A percentile compares a stretch with the other conserved stretches of the same genome.
These are phyloP conservation scores for Lydus trimaculatus DNA, from an alignment of 2,888 invertebrate genomes.

Conservation along the genomic window DNA sequence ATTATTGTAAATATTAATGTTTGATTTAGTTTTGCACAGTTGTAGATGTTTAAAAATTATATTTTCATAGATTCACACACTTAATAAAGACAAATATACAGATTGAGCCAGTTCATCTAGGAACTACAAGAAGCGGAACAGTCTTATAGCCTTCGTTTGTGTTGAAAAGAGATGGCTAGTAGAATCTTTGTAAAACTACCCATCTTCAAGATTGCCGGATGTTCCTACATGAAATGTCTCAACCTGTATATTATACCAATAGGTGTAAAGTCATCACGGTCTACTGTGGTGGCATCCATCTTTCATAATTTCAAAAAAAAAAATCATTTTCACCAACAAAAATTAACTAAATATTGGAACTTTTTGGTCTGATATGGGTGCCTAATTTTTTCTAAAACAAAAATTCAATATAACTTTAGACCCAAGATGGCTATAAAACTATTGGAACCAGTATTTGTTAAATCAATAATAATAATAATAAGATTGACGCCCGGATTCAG, in stretches of 20 bases:
- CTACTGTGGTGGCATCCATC: slow-evolving; percentile 24
- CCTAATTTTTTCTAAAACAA: slow-evolving; percentile 41
- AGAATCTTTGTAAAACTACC: too few relatives aligned
- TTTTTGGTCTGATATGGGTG: slow-evolving; percentile 52
- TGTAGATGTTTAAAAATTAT: slow-evolving; percentile 21
- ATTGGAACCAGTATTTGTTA: slow-evolving; percentile 10
- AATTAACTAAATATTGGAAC: slow-evolving; percentile 30
- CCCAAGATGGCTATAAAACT: slow-evolving; percentile 5
- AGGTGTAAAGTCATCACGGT: slow-evolving; percentile 28
- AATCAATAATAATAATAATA: slow-evolving; percentile 18
- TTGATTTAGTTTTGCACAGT: slow-evolving; percentile 30
- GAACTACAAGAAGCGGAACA: too few relatives aligned
- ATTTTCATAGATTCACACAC: slow-evolving; percentile 34
- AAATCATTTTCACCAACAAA: background rate
- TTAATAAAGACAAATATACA: slow-evolving; percentile 37
- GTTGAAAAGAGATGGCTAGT: too few relatives aligned
- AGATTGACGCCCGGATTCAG: slow-evolving; percentile 10
- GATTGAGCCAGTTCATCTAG: too few relatives aligned
- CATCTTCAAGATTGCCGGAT: too few relatives aligned
- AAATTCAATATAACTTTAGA: slow-evolving; percentile 16
- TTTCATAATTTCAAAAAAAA: slow-evolving; percentile 26
- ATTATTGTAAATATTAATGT: slow-evolving; percentile 34
- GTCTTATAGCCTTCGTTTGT: too few relatives aligned
- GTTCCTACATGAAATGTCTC: too few relatives aligned
- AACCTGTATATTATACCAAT: slow-evolving; percentile 24